phyloP scores from a whole-genome alignment of 1,140 invertebrate species.

The Leptoteleia sp. region DNA sequence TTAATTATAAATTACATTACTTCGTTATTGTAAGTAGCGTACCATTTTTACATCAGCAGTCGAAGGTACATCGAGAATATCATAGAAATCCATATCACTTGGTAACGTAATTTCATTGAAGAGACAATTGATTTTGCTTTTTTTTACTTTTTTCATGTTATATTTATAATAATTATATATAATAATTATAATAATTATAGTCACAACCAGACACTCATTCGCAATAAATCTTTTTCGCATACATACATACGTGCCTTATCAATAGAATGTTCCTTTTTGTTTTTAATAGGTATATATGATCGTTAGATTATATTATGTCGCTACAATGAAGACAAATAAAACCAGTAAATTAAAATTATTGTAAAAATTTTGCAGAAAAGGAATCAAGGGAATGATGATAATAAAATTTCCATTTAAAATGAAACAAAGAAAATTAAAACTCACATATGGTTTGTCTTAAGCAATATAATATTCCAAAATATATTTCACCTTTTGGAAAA shows the following conservation, averaged over 20 bases:
- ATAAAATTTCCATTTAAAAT: conserved; percentile 30
- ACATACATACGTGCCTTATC: conserved; percentile 50
- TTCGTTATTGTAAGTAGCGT: conserved; percentile 61
- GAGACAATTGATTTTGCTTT: conserved; percentile 69
- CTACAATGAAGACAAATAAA: conserved; percentile 52
- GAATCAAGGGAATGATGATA: conserved; percentile 16
- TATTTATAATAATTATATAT: conserved; percentile 71
- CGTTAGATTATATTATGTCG: conserved; percentile 61
- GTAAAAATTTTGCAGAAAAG: conserved; percentile 12
- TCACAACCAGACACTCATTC: conserved; percentile 74
- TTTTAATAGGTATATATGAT: conserved; percentile 57
- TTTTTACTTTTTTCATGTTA: conserved; percentile 67
- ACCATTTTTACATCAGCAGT: conserved; percentile 64
- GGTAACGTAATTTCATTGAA: conserved; percentile 76
- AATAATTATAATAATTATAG: conserved; percentile 64
- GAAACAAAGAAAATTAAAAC: conserved; percentile 9
- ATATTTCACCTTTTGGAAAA: conserved; percentile 24
- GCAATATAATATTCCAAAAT: conserved; percentile 10
- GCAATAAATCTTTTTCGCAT: conserved; percentile 52
- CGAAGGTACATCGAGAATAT: conserved; percentile 63
- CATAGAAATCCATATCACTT: conserved; percentile 57
- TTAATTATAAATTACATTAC: conserved; percentile 68
- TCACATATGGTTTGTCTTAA: not conserved
- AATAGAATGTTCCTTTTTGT: conserved; percentile 53
- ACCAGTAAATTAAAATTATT: conserved; percentile 44